These are phyloP conservation scores for Tachina fera DNA, from an alignment of 2,888 invertebrate genomes.

Conservation along the genomic window DNA sequence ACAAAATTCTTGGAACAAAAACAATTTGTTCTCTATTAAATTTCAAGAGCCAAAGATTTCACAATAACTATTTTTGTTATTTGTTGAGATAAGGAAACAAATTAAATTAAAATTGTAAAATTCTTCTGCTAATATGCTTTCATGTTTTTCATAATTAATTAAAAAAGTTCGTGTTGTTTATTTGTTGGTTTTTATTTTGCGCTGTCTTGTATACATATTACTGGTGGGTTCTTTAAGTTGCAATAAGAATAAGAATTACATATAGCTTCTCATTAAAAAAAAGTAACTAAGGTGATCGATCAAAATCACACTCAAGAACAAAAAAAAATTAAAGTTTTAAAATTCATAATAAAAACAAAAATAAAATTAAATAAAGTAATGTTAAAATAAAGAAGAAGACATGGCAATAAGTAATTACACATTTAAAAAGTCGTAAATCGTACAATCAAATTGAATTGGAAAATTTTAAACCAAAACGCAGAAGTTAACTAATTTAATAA, in stretches of 20 bases:
- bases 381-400: neutral
- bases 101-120: neutral
- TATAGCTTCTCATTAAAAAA: slow-evolving; percentile 20
- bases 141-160: slow-evolving; percentile 58
- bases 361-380: neutral
- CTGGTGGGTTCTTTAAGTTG: slow-evolving; percentile 28
- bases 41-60: slow-evolving; percentile 7
- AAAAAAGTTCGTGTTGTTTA: slow-evolving; percentile 53
- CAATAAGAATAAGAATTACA: slow-evolving; percentile 6
- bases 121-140: slow-evolving; percentile 4
- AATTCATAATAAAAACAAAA: slow-evolving; percentile 3
- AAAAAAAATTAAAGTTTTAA: slow-evolving; percentile 48
- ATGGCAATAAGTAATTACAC: slow-evolving; percentile 59
- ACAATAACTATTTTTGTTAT: neutral
- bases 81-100: neutral
- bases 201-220: slow-evolving; percentile 38
- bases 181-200: slow-evolving; percentile 9
- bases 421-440: slow-evolving; percentile 25
- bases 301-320: slow-evolving; percentile 56
- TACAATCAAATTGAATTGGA: slow-evolving; percentile 17
- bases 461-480: neutral
- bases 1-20: slow-evolving; percentile 33
- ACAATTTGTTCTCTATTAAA: neutral
- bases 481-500: no score
- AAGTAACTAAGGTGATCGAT: slow-evolving; percentile 63